Conservation (phyloP, 1,140 invertebrate genomes). For the Papilio polyxenes region DNA sequence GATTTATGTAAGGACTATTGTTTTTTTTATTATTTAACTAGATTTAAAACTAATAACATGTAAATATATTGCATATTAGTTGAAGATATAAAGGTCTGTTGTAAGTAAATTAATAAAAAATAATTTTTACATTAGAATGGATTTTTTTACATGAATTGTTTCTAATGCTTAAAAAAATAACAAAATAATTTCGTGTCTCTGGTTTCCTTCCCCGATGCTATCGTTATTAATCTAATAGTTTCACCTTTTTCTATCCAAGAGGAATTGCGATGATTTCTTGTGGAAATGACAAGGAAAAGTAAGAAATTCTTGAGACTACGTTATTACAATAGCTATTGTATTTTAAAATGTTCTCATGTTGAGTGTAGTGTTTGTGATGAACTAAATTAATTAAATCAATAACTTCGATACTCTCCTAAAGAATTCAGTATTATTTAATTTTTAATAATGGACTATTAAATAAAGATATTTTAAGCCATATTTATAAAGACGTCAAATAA, state of each 20-base stretch:
- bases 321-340: background rate
- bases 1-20: background rate
- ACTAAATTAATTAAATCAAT: background rate
- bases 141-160: too few relatives aligned
- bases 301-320: background rate
- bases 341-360: slow-evolving; percentile 4
- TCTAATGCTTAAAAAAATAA: too few relatives aligned
- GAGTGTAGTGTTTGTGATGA: background rate
- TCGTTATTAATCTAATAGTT: background rate
- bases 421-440: too few relatives aligned
- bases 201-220: background rate
- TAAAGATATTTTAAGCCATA: too few relatives aligned
- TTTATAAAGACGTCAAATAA: too few relatives aligned
- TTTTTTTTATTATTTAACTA: background rate
- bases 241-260: background rate
- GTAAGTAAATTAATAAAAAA: too few relatives aligned
- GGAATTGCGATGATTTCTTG: background rate
- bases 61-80: too few relatives aligned
- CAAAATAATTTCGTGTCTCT: too few relatives aligned
- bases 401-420: background rate
- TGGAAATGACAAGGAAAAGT: background rate
- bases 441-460: too few relatives aligned
- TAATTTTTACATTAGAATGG: too few relatives aligned
- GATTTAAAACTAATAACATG: too few relatives aligned
- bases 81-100: too few relatives aligned